These are phyloP conservation scores for Drosophila ezoana DNA, from an alignment of 2,888 invertebrate genomes.

Conservation along the genomic window DNA sequence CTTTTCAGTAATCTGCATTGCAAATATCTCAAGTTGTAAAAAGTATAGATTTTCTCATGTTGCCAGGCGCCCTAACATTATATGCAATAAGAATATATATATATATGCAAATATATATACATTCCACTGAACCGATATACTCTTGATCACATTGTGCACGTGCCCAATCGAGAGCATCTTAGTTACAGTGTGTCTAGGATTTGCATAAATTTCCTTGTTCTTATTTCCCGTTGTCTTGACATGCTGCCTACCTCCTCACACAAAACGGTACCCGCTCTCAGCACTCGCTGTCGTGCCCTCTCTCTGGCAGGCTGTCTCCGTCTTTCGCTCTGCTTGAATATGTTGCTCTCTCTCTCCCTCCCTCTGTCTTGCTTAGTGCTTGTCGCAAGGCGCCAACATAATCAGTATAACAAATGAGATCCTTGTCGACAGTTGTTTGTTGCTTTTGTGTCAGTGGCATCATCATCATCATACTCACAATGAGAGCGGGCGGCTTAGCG, in stretches of 20 bases:
- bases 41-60: too few species aligned
- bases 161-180: slow-evolving; percentile 18
- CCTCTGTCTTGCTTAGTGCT: slow-evolving; percentile 26
- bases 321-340: background rate
- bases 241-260: background rate
- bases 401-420: slow-evolving; percentile 84
- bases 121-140: too few species aligned
- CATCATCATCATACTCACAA: slow-evolving; percentile 64
- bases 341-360: background rate
- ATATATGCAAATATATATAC: too few species aligned
- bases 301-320: slow-evolving; percentile 3
- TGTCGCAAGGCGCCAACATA: slow-evolving; percentile 80
- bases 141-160: too few species aligned
- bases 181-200: slow-evolving; percentile 5
- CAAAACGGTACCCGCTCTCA: background rate
- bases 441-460: slow-evolving; percentile 80
- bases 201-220: slow-evolving; percentile 27
- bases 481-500: slow-evolving; percentile 17
- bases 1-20: too few species aligned
- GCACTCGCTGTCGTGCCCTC: background rate
- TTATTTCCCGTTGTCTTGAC: slow-evolving; percentile 42
- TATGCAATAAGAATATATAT: too few species aligned
- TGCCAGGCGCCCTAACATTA: too few species aligned
- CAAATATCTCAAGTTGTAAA: too few species aligned
- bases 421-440: slow-evolving; percentile 83